phyloP scores from a whole-genome alignment of 2,888 invertebrate species.

The Exephanes ischioxanthus region DNA sequence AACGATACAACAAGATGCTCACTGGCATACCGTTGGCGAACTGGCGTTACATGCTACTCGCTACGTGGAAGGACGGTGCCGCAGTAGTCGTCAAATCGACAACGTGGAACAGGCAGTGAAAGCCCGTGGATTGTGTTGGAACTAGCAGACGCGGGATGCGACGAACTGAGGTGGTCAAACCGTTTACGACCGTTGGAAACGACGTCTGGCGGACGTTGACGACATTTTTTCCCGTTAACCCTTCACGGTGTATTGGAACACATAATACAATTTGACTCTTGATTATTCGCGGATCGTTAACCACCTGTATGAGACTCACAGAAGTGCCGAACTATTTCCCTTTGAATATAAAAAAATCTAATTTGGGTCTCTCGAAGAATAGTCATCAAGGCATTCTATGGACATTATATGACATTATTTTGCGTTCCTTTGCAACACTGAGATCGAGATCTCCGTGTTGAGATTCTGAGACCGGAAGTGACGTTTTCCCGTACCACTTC shows the following conservation, averaged over 20 bases:
- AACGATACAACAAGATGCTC: constrained; percentile 63
- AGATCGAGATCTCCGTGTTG: too few species aligned
- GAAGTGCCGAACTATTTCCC: too few species aligned
- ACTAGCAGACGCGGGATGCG: constrained; percentile 24
- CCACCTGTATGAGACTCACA: too few species aligned
- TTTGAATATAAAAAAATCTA: too few species aligned
- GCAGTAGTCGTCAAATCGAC: constrained; percentile 75
- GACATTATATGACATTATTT: too few species aligned
- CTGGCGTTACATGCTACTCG: constrained; percentile 73
- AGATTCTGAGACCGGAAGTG: too few species aligned
- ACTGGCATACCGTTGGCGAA: constrained; percentile 75
- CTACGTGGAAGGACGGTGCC: constrained; percentile 79
- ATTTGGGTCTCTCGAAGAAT: too few species aligned
- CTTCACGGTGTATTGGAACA: not conserved
- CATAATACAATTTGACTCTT: not conserved
- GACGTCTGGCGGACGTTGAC: not conserved
- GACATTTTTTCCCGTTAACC: not conserved
- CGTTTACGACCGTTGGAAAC: not conserved
- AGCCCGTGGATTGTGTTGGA: constrained; percentile 35
- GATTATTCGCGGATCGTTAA: too few species aligned
- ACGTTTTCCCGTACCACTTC: too few species aligned
- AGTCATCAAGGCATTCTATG: too few species aligned
- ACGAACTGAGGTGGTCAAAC: not conserved
- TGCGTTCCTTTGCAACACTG: too few species aligned
- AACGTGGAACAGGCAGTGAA: constrained; percentile 78